phyloP scores from a whole-genome alignment of 2,888 invertebrate genomes.

The Chloroclystis v-ata region DNA sequence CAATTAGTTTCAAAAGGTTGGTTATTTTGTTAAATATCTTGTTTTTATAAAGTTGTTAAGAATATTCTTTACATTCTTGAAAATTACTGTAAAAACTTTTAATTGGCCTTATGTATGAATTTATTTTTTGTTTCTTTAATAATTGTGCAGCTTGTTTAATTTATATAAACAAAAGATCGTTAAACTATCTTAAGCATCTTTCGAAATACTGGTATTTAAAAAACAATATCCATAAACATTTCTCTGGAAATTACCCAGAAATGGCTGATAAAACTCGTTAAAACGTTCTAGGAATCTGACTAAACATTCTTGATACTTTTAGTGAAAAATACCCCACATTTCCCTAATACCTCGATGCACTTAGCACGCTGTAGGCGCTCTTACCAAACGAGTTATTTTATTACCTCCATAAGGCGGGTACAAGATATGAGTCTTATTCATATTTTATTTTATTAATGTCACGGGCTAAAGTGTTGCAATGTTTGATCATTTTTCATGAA shows the following conservation, averaged over 20 bases:
- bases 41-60: neutral
- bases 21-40: neutral
- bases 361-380: slow-evolving; percentile 39
- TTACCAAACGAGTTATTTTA: slow-evolving; percentile 38
- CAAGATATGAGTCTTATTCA: slow-evolving; percentile 20
- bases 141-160: no score
- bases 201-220: neutral
- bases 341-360: slow-evolving; percentile 49
- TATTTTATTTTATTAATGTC: slow-evolving; percentile 23
- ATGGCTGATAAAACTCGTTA: neutral
- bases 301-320: slow-evolving; percentile 1
- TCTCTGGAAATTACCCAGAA: neutral
- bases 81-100: no score
- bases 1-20: slow-evolving; percentile 3
- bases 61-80: neutral
- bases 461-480: neutral
- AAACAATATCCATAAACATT: neutral
- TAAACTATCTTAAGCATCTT: no score
- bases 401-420: slow-evolving; percentile 21
- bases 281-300: neutral
- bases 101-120: no score
- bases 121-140: no score
- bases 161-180: no score
- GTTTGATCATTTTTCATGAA: neutral
- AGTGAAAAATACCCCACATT: slow-evolving; percentile 40